Conservation (phyloP, 2,797 vertebrate species). For the Eulemur mongoz region DNA sequence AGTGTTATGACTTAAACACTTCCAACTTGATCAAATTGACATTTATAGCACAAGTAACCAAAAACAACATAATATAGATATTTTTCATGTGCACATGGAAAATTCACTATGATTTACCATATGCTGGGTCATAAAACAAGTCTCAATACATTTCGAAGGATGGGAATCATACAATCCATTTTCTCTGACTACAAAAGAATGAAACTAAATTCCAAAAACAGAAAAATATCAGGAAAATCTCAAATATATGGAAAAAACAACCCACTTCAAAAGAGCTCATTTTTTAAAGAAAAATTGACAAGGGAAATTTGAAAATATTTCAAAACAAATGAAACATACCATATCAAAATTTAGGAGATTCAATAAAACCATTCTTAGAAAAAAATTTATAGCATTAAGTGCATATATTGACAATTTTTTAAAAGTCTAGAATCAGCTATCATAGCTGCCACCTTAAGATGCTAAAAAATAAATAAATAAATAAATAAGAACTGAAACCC, state of each 20-base stretch:
- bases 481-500: background rate
- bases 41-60: background rate
- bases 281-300: background rate
- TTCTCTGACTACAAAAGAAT: background rate
- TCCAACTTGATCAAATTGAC: background rate
- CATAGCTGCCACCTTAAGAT: background rate
- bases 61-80: background rate
- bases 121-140: background rate
- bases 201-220: background rate
- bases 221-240: background rate
- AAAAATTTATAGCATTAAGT: background rate
- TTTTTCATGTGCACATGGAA: background rate
- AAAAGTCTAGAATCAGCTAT: background rate
- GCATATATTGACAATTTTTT: background rate
- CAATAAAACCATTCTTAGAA: background rate
- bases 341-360: background rate
- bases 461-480: background rate
- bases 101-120: background rate
- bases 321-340: background rate
- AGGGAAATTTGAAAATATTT: background rate
- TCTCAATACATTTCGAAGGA: background rate
- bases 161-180: background rate
- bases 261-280: background rate
- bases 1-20: background rate
- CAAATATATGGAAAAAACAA: background rate